A percentile compares a stretch with the other conserved stretches of the same genome.
Conservation (phyloP, 2,888 invertebrate species). For the Theodoxus fluviatilis region DNA sequence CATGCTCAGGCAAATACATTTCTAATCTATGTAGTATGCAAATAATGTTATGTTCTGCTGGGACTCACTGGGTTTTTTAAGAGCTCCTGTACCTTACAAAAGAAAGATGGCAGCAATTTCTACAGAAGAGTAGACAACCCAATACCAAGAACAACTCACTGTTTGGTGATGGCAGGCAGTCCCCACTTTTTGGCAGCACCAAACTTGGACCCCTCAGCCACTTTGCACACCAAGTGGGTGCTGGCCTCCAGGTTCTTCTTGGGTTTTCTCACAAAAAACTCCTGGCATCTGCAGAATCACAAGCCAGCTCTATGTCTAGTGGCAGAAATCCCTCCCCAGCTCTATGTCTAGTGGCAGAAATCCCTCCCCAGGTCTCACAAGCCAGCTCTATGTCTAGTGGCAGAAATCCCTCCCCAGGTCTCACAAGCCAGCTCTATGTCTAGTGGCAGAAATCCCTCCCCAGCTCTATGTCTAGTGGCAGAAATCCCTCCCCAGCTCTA, state of each 20-base stretch:
- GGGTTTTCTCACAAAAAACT: slow-evolving; percentile 73
- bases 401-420: no score
- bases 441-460: no score
- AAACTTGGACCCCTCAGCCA: slow-evolving; percentile 78
- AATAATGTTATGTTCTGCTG: not conserved
- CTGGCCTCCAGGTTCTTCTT: slow-evolving; percentile 70
- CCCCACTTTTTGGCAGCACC: slow-evolving; percentile 87
- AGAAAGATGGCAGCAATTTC: no score
- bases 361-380: not conserved
- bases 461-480: no score
- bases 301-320: no score
- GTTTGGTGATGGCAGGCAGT: slow-evolving; percentile 78
- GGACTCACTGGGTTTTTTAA: no score
- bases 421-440: not conserved
- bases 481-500: no score
- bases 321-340: no score
- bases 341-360: not conserved
- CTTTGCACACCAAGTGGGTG: slow-evolving; percentile 82
- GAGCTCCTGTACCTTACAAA: no score
- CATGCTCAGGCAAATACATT: not conserved
- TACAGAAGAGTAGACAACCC: no score
- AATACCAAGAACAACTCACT: slow-evolving; percentile 49
- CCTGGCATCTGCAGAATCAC: slow-evolving; percentile 69
- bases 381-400: no score
- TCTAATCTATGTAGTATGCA: not conserved